Base-by-base conservation (phyloP, 1,140 invertebrate species). In the Hypothenemus hampei region DNA sequence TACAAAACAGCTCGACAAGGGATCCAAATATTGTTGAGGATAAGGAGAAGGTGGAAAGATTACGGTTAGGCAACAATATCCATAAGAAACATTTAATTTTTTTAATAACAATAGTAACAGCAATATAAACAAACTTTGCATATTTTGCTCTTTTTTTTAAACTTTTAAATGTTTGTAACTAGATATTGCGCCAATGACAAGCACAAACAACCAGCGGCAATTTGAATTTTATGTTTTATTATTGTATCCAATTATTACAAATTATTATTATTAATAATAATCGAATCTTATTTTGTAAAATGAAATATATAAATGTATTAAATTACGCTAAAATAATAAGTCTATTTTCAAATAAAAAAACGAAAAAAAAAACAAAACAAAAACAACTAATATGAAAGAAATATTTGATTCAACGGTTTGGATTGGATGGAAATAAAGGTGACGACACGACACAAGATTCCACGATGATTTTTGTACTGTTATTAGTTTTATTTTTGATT, bases 171-270 rank as follows among this genome's bases (percentile, higher is more conserved):
- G n/a, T n/a, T n/a, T n/a, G n/a, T n/a, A n/a, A n/a, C 44, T 41
- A 57, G 57, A 62, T 59, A 59, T 62, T 57, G 57, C 31, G 54
- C 56, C 56, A 53, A 58, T 46, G 50, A 57, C 37, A 57, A n/a
- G 45, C 54, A 57, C 40, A n/a, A n/a, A 43, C 54, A 48, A 57
- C 54, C 45, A 50, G 43, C 43, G 39, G 2, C 6, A 22, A 51
- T 11, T 16, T 52, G 29, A 48, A 24, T 46, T 51, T 44, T 24
- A 56, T 19, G 21, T 31, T 52, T 56, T 65, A 63, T 61, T 63
- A 55, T 59, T 35, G 37, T 53, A 65, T 68, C 61, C 65, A 63
- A 66, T 66, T 68, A 66, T 68, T 65, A 66, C 65, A 66, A 64
- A 64, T n/a, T n/a, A n/a, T n/a, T n/a, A n/a, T n/a, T n/a, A n/a